Conservation (phyloP, 2,113 vertebrate genomes). For the Sorex araneus region DNA sequence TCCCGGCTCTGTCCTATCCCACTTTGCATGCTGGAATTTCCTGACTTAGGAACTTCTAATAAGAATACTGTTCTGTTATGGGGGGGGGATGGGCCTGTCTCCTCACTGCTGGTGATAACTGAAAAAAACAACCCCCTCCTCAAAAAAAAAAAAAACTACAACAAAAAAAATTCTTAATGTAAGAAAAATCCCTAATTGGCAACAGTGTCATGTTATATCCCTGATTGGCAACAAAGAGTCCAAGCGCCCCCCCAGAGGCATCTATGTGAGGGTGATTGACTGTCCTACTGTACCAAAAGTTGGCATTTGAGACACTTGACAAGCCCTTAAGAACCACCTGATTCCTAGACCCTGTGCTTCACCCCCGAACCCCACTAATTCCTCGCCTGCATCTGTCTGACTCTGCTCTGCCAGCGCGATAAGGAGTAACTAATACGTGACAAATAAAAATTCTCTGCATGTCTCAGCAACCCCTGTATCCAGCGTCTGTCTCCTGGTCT, state of each 20-base stretch:
- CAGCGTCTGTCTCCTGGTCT: constrained; percentile 78
- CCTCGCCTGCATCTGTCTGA: constrained; percentile 68
- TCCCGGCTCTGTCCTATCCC: constrained; percentile 70
- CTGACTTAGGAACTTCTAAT: constrained; percentile 75
- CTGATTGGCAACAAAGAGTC: constrained; percentile 54
- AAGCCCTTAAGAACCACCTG: constrained; percentile 32
- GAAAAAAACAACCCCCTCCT: background rate
- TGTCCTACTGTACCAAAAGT: constrained; percentile 80
- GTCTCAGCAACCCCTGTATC: constrained; percentile 80
- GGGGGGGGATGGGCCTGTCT: background rate
- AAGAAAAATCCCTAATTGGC: constrained; percentile 47
- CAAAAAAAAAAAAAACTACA: background rate
- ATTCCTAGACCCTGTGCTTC: constrained; percentile 50
- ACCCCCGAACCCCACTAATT: constrained; percentile 63
- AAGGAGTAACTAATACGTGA: constrained; percentile 75
- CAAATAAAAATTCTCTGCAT: constrained; percentile 84
- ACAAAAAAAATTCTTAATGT: background rate
- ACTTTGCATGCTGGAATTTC: constrained; percentile 81
- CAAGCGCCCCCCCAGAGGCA: constrained; percentile 1
- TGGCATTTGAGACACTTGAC: constrained; percentile 51
- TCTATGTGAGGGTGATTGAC: background rate
- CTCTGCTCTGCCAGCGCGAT: constrained; percentile 62
- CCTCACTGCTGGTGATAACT: constrained; percentile 54
- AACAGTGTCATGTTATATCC: constrained; percentile 20
- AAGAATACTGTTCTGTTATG: constrained; percentile 82